These are phyloP conservation scores for Noturus placidus DNA, from an alignment of 2,113 vertebrate genomes.

Conservation along the genomic window DNA sequence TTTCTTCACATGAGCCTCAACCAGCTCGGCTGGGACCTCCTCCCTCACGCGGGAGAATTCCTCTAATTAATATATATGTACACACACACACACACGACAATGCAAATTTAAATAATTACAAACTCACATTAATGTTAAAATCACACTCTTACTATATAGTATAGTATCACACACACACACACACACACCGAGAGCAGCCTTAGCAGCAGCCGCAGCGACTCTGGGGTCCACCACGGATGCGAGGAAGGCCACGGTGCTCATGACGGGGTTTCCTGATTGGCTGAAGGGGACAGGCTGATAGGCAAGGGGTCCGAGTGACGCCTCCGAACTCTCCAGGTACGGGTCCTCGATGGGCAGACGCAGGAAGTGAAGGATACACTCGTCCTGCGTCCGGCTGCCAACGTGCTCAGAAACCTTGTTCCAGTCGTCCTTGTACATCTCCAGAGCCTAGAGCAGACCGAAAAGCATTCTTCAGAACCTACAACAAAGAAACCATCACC, in stretches of 20 bases:
- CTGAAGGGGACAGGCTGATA: conserved; percentile 97
- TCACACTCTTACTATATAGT: no score
- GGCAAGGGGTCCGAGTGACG: conserved; percentile 87
- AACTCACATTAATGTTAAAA: no score
- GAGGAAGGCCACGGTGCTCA: conserved; percentile 97
- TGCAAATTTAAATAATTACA: no score
- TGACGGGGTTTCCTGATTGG: conserved; percentile 95
- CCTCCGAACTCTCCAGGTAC: conserved; percentile 88
- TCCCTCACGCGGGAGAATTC: conserved; percentile 95
- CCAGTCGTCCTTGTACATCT: conserved; percentile 99
- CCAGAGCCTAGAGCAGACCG: conserved; percentile 77
- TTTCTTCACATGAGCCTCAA: conserved; percentile 96
- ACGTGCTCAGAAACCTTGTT: conserved; percentile 98
- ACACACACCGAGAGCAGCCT: conserved; percentile 85
- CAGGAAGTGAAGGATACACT: conserved; percentile 95
- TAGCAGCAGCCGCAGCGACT: conserved; percentile 92
- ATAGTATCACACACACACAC: background rate
- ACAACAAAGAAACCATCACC: background rate
- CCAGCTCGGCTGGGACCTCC: conserved; percentile 90
- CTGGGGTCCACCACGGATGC: conserved; percentile 95
- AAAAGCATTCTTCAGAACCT: background rate
- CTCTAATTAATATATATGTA: conserved; percentile 70
- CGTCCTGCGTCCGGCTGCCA: conserved; percentile 93
- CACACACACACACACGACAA: background rate
- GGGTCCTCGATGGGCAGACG: conserved; percentile 95